Evolutionary conservation across 2,888 invertebrate genomes (phyloP), one percentile per base, ranked within the genome.

Genomic region (Itoplectis maculator): DNA sequence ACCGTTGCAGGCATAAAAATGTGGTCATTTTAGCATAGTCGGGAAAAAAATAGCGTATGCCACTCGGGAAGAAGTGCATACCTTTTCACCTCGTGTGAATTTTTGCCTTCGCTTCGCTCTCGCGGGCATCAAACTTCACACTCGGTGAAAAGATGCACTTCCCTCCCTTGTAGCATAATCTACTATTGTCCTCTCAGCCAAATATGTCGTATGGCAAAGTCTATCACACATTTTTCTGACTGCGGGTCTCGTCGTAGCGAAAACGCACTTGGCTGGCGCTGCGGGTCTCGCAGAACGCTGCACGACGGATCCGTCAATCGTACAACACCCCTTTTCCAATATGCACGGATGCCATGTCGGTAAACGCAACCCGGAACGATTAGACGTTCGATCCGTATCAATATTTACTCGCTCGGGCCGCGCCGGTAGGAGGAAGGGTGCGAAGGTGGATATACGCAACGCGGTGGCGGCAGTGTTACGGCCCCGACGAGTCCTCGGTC

Each of bases 341-440:
- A 86, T 86, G 88, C 88, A 87, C 86, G 86, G 86, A 88, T 86
- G 88, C 85, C 76, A 86, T 88, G 88, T 89, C 86, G 86, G 89
- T 88, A 89, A 91, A 91, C 89, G 89, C 86, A 80, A 84, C 80
- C 85, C 86, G 84, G 85, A 88, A 86, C 90, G 91, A 91, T 91
- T 91, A 91, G 89, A 90, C 89, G 91, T 91, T 91, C 91, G 90
- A 91, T 91, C 88, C 89, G 89, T 90, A 91, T 90, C 89, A 91
- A 92, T 91, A 91, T 91, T 92, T 91, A 90, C 89, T 87, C 80
- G 88, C 87, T 87, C 69, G 77, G 79, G 73, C 68, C 72, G 63
- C 76, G 63, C 76, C 73, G 63, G 45, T 51, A 18, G 15, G 35
- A 45, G 42, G 63, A 37, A 42, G 74, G 45, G 76, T 72, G 76